phyloP scores from a whole-genome alignment of 2,113 vertebrate genomes.

The Phoenicopterus ruber region DNA sequence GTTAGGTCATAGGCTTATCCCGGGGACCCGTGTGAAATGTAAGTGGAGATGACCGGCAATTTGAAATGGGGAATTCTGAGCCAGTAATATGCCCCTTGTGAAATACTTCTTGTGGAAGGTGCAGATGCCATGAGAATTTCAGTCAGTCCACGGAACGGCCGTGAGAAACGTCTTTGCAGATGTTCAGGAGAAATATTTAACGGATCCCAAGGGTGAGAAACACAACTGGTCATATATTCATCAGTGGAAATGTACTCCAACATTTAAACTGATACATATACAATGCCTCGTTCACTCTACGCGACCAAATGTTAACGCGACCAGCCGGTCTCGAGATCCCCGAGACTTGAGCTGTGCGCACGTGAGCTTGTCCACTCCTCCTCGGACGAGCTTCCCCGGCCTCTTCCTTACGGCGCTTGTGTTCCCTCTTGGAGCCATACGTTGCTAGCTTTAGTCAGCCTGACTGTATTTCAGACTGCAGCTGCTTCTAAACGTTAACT shows the following conservation, averaged over 20 bases:
- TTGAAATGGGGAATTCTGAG: not conserved
- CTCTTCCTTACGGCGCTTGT: rapidly evolving
- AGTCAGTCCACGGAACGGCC: not conserved
- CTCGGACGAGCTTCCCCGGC: not conserved
- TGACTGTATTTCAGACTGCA: not conserved
- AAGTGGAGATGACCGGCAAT: not conserved
- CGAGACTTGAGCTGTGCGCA: not conserved
- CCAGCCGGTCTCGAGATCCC: not conserved
- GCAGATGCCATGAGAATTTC: not conserved
- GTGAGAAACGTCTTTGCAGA: not conserved
- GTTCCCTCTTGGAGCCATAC: not conserved
- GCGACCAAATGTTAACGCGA: rapidly evolving
- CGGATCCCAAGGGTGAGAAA: not conserved
- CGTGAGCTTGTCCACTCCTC: not conserved
- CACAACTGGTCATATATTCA: too few species aligned
- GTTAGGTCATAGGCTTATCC: not conserved
- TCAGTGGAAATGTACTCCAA: not conserved
- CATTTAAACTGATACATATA: rapidly evolving
- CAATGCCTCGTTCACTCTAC: not conserved
- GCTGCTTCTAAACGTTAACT: not conserved
- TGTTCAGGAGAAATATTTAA: not conserved
- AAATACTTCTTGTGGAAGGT: not conserved
- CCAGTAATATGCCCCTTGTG: not conserved
- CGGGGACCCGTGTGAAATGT: not conserved
- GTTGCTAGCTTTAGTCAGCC: not conserved